Evolutionary conservation across 2,888 invertebrate genomes (phyloP), one percentile per base, ranked within the genome.

Genomic region (Orthosia gothica): DNA sequence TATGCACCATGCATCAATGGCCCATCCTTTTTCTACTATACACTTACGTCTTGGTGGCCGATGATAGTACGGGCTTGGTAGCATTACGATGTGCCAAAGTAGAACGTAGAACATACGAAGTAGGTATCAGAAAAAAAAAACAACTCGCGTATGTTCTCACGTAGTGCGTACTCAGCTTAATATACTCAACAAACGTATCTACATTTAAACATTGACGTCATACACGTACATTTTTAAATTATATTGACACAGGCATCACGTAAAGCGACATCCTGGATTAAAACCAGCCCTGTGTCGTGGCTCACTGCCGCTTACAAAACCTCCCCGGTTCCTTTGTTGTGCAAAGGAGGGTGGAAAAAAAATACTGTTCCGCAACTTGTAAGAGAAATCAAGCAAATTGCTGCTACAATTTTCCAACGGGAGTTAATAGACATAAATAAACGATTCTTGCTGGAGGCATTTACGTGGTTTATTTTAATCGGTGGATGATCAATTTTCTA

Each of bases 161-260:
- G 11, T 20, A n/a, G 1, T 40, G 40, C 15, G 15, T 26, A 59
- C 40, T 32, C 69, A 5, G 26, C 45, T 2, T 59, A 63, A 70
- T 58, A 59, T 59, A 70, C 57, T 61, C 12, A 64, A 70, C 81
- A 77, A 79, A 82, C 81, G 58, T 52, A n/a, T n/a, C n/a, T n/a
- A 74, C 45, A 63, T 74, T 72, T 54, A 72, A 59, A 76, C 62
- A 69, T 70, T 52, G 55, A 59, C 58, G 59, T 76, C 71, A 79
- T 76, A 55, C 67, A 81, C 83, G 76, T 84, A 84, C 76, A 82
- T 84, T 87, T 88, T 87, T 82, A 84, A 88, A 87, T 87, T 82
- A 84, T 85, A 89, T 93, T 92, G 91, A 92, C 89, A 90, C 82
- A 90, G 89, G 88, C 89, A 88, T 91, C 93, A 91, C 91, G 91